Evolutionary conservation across 2,888 invertebrate genomes (phyloP).

Genomic region (Subacronicta megacephala): DNA sequence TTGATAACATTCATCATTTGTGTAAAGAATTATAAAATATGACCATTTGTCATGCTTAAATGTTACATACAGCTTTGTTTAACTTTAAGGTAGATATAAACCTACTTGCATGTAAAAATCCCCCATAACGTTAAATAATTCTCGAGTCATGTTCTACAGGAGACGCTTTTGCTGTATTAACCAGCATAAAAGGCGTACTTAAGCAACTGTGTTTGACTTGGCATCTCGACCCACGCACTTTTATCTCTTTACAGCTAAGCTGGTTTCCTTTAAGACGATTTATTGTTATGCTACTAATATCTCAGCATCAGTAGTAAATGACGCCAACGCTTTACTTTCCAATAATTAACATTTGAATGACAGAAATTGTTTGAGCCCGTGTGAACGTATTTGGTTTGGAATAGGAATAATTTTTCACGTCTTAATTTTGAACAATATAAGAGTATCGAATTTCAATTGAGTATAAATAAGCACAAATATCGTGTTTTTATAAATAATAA

Average conservation of each 20-base stretch:
- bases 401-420: slow-evolving; percentile 23
- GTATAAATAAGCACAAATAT: not conserved
- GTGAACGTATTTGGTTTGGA: slow-evolving; percentile 39
- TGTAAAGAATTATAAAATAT: slow-evolving; percentile 36
- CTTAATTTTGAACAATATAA: slow-evolving; percentile 1
- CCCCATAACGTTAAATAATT: slow-evolving; percentile 54
- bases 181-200: slow-evolving; percentile 82
- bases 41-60: slow-evolving; percentile 40
- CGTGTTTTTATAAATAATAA: not conserved
- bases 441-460: not conserved
- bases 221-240: slow-evolving; percentile 81
- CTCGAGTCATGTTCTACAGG: slow-evolving; percentile 47
- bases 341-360: slow-evolving; percentile 81
- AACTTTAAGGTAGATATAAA: slow-evolving; percentile 7
- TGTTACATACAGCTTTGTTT: slow-evolving; percentile 19
- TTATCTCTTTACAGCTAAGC: slow-evolving; percentile 85
- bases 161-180: slow-evolving; percentile 65
- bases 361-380: slow-evolving; percentile 46
- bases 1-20: slow-evolving; percentile 37
- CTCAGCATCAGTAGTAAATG: slow-evolving; percentile 71
- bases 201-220: slow-evolving; percentile 78
- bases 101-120: slow-evolving; percentile 13
- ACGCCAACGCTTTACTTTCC: slow-evolving; percentile 81
- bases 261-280: slow-evolving; percentile 83
- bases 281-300: slow-evolving; percentile 86